A percentile compares a stretch with the other conserved stretches of the same genome.
Conservation (phyloP, 2,113 vertebrate species). For the Charadrius vociferus region DNA sequence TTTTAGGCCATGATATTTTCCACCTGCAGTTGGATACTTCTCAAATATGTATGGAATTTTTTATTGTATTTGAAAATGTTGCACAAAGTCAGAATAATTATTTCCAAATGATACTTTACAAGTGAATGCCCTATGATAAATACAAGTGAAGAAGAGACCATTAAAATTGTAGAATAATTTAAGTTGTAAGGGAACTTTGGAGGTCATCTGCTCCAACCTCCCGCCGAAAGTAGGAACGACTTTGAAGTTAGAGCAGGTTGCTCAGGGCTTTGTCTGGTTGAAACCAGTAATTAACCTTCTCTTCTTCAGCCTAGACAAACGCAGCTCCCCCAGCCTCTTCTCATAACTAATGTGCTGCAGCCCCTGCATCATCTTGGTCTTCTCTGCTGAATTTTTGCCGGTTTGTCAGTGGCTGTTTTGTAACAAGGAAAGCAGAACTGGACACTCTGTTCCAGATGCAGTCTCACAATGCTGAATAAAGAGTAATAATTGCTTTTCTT, state of each 20-base stretch:
- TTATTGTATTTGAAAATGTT: background rate
- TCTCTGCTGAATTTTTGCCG: background rate
- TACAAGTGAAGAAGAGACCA: background rate
- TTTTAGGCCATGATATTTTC: background rate
- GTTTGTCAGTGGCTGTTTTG: background rate
- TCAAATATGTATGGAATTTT: slow-evolving; percentile 4
- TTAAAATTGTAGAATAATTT: background rate
- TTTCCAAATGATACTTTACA: background rate
- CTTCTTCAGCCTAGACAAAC: background rate
- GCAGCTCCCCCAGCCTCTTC: background rate
- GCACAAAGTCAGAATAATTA: background rate
- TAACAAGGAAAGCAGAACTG: background rate
- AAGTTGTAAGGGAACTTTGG: background rate
- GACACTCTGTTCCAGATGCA: background rate
- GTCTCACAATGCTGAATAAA: background rate
- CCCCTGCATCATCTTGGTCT: background rate
- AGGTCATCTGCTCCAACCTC: background rate
- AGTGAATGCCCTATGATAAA: background rate
- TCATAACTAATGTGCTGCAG: background rate
- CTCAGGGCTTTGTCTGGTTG: background rate
- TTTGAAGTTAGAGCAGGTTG: background rate
- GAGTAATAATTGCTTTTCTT: background rate
- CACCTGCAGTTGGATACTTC: background rate
- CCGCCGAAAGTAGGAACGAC: background rate
- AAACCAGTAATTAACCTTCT: background rate